A percentile compares a stretch with the other conserved stretches of the same genome.
These are phyloP conservation scores for Bathynomus jamesi DNA, from an alignment of 1,140 invertebrate species.

Conservation along the genomic window DNA sequence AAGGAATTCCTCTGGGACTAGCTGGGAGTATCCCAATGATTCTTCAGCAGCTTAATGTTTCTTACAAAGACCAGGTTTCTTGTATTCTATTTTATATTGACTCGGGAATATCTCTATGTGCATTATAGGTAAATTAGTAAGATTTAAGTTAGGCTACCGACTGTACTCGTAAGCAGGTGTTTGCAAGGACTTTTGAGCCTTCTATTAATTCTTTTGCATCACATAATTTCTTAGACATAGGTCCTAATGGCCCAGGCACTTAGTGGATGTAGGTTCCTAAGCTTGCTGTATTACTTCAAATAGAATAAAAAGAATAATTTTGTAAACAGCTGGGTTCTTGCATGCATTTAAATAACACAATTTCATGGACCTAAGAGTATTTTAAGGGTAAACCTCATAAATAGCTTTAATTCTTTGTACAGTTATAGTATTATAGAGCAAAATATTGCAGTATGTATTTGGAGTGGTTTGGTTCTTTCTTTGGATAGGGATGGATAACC, in stretches of 20 bases:
- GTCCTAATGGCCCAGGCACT: too few relatives aligned
- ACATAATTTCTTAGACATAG: neutral
- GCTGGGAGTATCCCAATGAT: constrained; percentile 91
- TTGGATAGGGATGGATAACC: too few relatives aligned
- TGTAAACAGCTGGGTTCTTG: constrained; percentile 1
- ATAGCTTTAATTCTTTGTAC: too few relatives aligned
- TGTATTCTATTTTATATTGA: neutral
- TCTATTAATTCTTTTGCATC: neutral
- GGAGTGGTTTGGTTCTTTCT: too few relatives aligned
- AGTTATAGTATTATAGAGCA: too few relatives aligned
- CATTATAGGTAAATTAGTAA: neutral
- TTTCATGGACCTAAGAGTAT: too few relatives aligned
- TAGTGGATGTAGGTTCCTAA: too few relatives aligned
- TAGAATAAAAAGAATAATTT: neutral
- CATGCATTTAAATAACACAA: too few relatives aligned
- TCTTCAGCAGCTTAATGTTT: constrained; percentile 79
- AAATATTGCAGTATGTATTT: too few relatives aligned
- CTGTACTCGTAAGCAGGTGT: neutral
- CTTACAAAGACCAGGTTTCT: constrained; percentile 67
- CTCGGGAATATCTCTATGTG: neutral
- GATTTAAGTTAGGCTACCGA: neutral
- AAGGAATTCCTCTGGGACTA: constrained; percentile 93
- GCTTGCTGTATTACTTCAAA: constrained; percentile 38
- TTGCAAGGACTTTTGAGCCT: neutral
- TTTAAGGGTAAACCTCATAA: too few relatives aligned